Conservation (phyloP, 2,113 vertebrate genomes). For the Eupsittula cactorum region DNA sequence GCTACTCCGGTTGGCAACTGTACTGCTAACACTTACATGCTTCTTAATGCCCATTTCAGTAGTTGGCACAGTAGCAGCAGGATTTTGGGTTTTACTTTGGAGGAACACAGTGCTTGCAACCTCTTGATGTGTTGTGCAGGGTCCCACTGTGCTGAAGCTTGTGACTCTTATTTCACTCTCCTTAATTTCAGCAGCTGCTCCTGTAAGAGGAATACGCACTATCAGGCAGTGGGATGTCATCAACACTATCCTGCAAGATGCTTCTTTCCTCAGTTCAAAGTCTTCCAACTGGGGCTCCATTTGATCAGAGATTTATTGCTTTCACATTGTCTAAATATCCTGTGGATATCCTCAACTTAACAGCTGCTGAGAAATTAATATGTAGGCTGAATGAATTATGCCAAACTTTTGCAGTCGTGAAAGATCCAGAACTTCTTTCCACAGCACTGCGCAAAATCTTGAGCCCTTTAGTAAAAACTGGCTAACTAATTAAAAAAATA, state of each 20-base stretch:
- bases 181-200: background rate
- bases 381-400: background rate
- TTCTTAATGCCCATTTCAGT: background rate
- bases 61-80: background rate
- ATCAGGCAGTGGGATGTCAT: background rate
- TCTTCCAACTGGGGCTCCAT: background rate
- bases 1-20: background rate
- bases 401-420: background rate
- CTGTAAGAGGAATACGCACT: background rate
- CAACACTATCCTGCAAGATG: background rate
- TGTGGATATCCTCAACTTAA: background rate
- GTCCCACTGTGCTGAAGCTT: background rate
- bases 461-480: background rate
- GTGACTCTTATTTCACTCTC: background rate
- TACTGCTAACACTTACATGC: background rate
- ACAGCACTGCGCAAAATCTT: background rate
- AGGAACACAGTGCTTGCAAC: background rate
- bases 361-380: background rate
- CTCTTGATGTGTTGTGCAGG: background rate
- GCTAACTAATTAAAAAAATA: background rate
- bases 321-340: background rate
- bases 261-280: background rate
- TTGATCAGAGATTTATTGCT: background rate
- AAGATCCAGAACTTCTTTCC: background rate
- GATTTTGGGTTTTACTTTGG: background rate